Evolutionary conservation across 2,888 invertebrate genomes (phyloP).

Genomic region (Acanthacorydalis orientalis): DNA sequence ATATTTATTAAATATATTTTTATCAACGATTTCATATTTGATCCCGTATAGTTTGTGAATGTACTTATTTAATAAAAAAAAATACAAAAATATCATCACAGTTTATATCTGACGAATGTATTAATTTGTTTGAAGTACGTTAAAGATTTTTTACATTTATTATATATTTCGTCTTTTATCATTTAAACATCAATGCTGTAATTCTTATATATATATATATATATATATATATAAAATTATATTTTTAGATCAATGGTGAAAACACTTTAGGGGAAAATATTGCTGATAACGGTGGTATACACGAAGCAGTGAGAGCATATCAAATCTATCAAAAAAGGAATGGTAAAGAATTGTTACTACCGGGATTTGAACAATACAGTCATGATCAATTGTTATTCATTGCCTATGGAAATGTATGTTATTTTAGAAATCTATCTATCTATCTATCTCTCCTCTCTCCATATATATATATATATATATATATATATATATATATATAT

Average conservation of each 20-base stretch:
- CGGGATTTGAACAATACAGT: slow-evolving; percentile 54
- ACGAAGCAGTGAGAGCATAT: slow-evolving; percentile 55
- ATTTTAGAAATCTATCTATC: background rate
- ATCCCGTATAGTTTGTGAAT: too few relatives aligned
- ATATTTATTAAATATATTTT: too few relatives aligned
- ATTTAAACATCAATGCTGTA: background rate
- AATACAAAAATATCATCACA: too few relatives aligned
- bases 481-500: too few relatives aligned
- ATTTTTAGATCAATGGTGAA: slow-evolving; percentile 53
- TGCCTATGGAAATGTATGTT: slow-evolving; percentile 60
- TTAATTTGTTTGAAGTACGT: too few relatives aligned
- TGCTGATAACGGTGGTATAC: slow-evolving; percentile 68
- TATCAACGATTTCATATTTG: too few relatives aligned
- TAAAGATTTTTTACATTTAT: too few relatives aligned
- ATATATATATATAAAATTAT: background rate
- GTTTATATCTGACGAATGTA: too few relatives aligned
- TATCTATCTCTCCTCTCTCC: too few relatives aligned
- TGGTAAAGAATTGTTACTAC: slow-evolving; percentile 46
- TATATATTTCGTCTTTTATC: background rate
- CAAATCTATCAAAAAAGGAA: slow-evolving; percentile 35
- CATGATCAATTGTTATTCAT: slow-evolving; percentile 66
- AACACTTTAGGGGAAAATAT: slow-evolving; percentile 67
- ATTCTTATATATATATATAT: background rate
- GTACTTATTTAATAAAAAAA: too few relatives aligned
- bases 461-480: too few relatives aligned